Evolutionary conservation across 2,797 vertebrate genomes (phyloP).

Genomic region (Micrastur ruficollis): DNA sequence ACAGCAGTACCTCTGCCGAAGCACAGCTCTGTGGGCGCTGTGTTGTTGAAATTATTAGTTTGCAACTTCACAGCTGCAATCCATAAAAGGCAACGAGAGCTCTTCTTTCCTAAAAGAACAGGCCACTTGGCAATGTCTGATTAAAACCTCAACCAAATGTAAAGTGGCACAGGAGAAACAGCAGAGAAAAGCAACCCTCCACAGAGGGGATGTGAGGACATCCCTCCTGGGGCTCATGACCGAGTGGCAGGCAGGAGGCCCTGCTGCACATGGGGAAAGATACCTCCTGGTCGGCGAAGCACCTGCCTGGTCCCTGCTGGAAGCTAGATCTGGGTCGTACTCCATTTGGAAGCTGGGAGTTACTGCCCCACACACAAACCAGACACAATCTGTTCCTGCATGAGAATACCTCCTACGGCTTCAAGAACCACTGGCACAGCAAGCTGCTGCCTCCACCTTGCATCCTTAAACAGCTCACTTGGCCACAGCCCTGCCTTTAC

Average conservation of each 20-base stretch:
- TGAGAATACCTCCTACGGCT: neutral
- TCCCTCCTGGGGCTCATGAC: neutral
- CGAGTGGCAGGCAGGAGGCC: neutral
- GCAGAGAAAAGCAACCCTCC: neutral
- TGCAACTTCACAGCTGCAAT: neutral
- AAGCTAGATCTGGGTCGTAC: neutral
- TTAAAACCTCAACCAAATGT: neutral
- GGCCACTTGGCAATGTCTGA: neutral
- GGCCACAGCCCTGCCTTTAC: neutral
- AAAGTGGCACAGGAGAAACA: neutral
- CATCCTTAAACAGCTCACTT: neutral
- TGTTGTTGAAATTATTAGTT: neutral
- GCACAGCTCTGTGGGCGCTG: neutral
- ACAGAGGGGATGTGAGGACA: neutral
- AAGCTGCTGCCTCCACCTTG: neutral
- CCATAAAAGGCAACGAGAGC: neutral
- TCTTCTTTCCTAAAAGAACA: neutral
- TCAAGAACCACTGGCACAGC: neutral
- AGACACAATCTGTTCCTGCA: neutral
- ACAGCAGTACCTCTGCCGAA: neutral
- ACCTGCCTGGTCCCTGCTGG: neutral
- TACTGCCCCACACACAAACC: rapidly evolving
- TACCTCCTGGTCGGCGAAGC: neutral
- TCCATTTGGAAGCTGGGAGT: neutral
- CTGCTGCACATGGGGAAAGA: neutral